Conservation (phyloP, 2,113 vertebrate species). For the Triplophysa dalaica region DNA sequence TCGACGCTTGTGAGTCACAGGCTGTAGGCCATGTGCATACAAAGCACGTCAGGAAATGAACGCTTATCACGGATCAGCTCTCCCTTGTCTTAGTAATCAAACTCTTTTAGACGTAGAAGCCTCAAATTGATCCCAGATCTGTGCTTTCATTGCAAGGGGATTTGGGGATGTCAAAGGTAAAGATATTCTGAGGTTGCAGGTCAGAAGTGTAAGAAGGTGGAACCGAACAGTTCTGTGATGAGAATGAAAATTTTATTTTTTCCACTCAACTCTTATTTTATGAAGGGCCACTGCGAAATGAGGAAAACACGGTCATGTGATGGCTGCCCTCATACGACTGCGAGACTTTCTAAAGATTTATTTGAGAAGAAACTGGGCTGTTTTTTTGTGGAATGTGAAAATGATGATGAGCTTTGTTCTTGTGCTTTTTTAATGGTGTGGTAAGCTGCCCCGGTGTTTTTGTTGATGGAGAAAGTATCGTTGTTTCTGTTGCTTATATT, state of each 20-base stretch:
- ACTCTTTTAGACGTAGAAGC: slow-evolving; percentile 15
- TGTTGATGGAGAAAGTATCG: neutral
- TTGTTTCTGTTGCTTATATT: too few relatives aligned
- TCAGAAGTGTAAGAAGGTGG: slow-evolving; percentile 1
- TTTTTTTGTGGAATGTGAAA: slow-evolving; percentile 17
- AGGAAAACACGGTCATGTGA: slow-evolving; percentile 27
- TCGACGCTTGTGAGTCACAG: slow-evolving; percentile 1
- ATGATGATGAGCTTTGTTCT: neutral
- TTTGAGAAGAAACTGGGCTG: neutral
- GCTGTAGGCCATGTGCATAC: neutral
- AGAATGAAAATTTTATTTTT: slow-evolving; percentile 31
- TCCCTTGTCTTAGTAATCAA: slow-evolving; percentile 15
- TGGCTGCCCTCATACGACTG: slow-evolving; percentile 2
- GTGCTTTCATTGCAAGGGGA: slow-evolving; percentile 12
- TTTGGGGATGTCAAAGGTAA: neutral
- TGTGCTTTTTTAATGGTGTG: too few relatives aligned
- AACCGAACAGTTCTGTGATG: neutral
- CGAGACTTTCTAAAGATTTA: slow-evolving; percentile 7
- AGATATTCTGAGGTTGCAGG: neutral
- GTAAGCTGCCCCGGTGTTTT: neutral
- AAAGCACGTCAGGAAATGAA: slow-evolving; percentile 28
- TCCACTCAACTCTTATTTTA: slow-evolving; percentile 27
- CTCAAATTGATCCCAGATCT: slow-evolving; percentile 14
- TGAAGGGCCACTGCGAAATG: slow-evolving; percentile 35
- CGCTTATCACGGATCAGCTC: slow-evolving; percentile 20